Percentiles rank a stretch among this genome's conserved stretches.
Evolutionary conservation across 2,797 vertebrate genomes (phyloP).

Genomic region (Diceros bicornis): DNA sequence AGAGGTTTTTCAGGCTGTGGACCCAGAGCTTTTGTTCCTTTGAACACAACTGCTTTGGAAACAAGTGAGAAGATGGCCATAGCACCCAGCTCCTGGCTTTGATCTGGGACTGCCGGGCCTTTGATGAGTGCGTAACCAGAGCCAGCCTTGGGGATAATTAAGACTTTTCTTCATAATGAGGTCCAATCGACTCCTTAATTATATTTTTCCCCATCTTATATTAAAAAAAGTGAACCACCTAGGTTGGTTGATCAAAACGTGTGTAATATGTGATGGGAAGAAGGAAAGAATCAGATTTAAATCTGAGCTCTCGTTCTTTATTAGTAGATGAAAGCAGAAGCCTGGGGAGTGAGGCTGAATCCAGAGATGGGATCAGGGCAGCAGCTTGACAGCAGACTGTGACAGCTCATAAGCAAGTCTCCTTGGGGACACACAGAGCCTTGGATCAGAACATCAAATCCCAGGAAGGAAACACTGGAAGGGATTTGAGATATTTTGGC

Average conservation of each 20-base stretch:
- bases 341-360: background rate
- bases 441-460: background rate
- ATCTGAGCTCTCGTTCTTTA: constrained; percentile 48
- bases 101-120: constrained; percentile 75
- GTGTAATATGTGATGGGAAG: constrained; percentile 24
- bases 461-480: background rate
- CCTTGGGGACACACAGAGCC: background rate
- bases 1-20: background rate
- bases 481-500: background rate
- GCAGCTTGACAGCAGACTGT: background rate
- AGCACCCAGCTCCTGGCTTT: constrained; percentile 80
- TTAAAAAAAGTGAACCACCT: constrained; percentile 57
- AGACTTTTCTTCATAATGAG: constrained; percentile 56
- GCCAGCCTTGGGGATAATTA: constrained; percentile 81
- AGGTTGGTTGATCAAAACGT: constrained; percentile 79
- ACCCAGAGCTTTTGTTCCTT: constrained; percentile 70
- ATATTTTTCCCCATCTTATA: constrained; percentile 41
- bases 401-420: background rate
- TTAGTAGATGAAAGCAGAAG: constrained; percentile 58
- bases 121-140: constrained; percentile 78
- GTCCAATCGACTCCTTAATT: constrained; percentile 75
- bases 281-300: constrained; percentile 35
- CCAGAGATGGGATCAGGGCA: background rate
- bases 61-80: constrained; percentile 78
- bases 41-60: constrained; percentile 75